These are phyloP conservation scores for Lycopodina hypogea DNA, from an alignment of 37 sponge, comb jelly and placozoan genomes.

Conservation along the genomic window DNA sequence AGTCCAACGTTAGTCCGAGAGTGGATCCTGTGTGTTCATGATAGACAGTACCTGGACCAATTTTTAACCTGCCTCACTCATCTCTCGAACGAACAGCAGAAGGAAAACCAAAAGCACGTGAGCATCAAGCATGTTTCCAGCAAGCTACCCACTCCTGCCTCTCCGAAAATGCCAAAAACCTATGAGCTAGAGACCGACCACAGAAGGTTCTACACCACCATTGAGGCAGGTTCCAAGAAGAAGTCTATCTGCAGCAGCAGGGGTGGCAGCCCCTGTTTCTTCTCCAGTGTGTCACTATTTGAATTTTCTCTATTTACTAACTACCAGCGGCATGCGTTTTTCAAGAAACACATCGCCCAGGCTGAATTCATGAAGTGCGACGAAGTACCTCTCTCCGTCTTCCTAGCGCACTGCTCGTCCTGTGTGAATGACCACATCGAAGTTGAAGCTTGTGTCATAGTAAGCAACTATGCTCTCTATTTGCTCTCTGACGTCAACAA, in stretches of 20 bases:
- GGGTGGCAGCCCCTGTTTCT: slow-evolving; percentile 6
- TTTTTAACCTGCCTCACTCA: slow-evolving; percentile 17
- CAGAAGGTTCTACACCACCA: neutral
- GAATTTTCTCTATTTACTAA: slow-evolving; percentile 19
- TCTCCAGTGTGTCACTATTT: slow-evolving; percentile 14
- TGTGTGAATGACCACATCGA: slow-evolving; percentile 1
- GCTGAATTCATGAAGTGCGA: slow-evolving; percentile 54
- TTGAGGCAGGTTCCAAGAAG: neutral
- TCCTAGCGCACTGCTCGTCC: slow-evolving; percentile 29
- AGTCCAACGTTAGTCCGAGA: neutral
- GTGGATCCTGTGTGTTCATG: slow-evolving; percentile 32
- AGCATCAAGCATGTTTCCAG: slow-evolving; percentile 12
- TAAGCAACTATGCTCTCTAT: slow-evolving; percentile 59
- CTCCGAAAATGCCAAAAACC: neutral
- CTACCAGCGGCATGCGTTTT: slow-evolving; percentile 22
- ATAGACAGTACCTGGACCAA: slow-evolving; percentile 23
- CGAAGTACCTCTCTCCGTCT: slow-evolving; percentile 33
- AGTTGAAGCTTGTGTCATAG: slow-evolving; percentile 43
- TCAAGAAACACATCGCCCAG: slow-evolving; percentile 51
- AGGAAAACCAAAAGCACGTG: neutral
- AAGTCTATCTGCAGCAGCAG: neutral
- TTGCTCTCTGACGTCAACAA: slow-evolving; percentile 42
- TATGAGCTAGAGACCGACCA: neutral
- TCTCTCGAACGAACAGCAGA: neutral
- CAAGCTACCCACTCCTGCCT: neutral